phyloP scores from a whole-genome alignment of 2,113 vertebrate species.

The Ailurus styani region DNA sequence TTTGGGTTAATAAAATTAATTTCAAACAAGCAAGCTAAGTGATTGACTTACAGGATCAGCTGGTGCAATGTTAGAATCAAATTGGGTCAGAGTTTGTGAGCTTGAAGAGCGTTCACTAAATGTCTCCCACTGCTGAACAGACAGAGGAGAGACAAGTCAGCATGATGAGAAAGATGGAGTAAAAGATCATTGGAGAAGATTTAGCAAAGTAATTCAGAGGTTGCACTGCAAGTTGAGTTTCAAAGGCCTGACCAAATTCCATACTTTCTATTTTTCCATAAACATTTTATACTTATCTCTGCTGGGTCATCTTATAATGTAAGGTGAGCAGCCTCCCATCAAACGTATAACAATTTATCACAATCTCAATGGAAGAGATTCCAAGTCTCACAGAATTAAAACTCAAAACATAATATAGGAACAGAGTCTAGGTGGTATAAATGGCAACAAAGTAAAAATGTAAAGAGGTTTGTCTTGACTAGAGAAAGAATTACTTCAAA shows the following conservation, averaged over 20 bases:
- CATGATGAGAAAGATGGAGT: conserved; percentile 82
- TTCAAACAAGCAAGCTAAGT: conserved; percentile 98
- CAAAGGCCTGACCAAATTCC: not conserved
- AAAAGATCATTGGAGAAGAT: conserved; percentile 82
- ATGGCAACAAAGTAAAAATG: conserved; percentile 1
- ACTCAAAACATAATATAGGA: conserved; percentile 14
- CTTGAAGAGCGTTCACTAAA: conserved; percentile 99
- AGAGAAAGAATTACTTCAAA: conserved; percentile 11
- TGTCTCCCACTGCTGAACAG: conserved; percentile 99
- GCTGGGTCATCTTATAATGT: not conserved
- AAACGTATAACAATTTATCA: not conserved
- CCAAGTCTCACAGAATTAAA: conserved; percentile 29
- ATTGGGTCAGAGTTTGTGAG: conserved; percentile 99
- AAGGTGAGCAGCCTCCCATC: conserved; percentile 8
- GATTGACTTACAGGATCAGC: conserved; percentile 99
- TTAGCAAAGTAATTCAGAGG: conserved; percentile 78
- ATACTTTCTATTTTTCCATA: conserved; percentile 8
- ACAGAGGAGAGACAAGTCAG: conserved; percentile 97
- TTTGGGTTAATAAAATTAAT: conserved; percentile 98
- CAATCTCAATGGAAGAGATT: conserved; percentile 51
- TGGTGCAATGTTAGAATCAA: conserved; percentile 99
- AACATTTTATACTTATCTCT: conserved; percentile 36
- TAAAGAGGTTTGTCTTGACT: not conserved
- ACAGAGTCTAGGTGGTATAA: not conserved
- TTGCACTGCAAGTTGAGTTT: conserved; percentile 80